A percentile compares a stretch with the other conserved stretches of the same genome.
Evolutionary conservation across 2,888 invertebrate species (phyloP).

Genomic region (Acanthosepion esculentum): DNA sequence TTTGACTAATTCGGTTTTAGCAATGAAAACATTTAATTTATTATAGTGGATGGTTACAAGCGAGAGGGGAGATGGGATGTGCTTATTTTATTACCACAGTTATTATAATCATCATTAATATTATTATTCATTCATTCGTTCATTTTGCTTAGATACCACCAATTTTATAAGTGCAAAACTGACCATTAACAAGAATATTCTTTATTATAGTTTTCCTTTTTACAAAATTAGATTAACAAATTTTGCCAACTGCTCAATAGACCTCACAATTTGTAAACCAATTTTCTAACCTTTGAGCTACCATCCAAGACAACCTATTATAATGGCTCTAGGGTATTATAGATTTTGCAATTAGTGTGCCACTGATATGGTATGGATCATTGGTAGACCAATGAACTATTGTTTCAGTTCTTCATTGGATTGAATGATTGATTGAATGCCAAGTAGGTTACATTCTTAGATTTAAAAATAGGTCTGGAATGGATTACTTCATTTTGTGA

Average conservation of each 20-base stretch:
- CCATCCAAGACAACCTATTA: background rate
- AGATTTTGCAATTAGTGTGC: background rate
- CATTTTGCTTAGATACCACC: too few relatives aligned
- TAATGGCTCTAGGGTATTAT: background rate
- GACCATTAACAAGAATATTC: too few relatives aligned
- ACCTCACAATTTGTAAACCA: background rate
- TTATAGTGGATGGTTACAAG: too few relatives aligned
- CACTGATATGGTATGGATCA: background rate
- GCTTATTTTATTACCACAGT: too few relatives aligned
- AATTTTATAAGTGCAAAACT: too few relatives aligned
- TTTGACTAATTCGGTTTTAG: too few relatives aligned
- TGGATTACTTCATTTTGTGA: background rate
- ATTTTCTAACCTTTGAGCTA: background rate
- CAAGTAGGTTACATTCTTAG: background rate
- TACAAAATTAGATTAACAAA: background rate
- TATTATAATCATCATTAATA: too few relatives aligned
- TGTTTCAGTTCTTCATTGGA: background rate
- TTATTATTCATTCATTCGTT: too few relatives aligned
- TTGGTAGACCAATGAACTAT: background rate
- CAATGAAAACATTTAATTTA: too few relatives aligned
- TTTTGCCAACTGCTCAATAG: background rate
- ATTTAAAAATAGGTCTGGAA: background rate
- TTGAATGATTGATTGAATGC: background rate
- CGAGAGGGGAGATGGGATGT: too few relatives aligned
- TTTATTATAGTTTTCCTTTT: too few relatives aligned